Evolutionary conservation across 1,140 invertebrate species (phyloP).

Genomic region (Heterodera schachtii): DNA sequence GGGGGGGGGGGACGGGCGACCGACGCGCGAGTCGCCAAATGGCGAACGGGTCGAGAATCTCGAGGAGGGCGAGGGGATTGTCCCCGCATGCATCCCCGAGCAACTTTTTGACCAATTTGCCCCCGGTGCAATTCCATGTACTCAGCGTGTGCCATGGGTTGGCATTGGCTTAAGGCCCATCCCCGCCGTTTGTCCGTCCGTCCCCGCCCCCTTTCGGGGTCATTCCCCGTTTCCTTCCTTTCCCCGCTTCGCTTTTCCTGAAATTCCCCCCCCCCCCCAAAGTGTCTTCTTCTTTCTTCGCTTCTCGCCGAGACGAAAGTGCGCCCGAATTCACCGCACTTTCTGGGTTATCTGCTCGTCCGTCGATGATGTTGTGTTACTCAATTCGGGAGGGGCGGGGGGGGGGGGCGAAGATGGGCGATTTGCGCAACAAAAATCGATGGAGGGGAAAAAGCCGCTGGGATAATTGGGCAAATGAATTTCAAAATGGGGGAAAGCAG

Average conservation of each 20-base stretch:
- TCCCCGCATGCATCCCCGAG: not conserved
- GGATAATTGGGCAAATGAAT: not conserved
- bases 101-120: too few relatives aligned
- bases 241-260: not conserved
- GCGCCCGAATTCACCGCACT: not conserved
- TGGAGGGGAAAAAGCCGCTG: not conserved
- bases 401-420: not conserved
- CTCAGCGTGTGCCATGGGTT: too few relatives aligned
- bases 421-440: slow-evolving; percentile 2
- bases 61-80: not conserved
- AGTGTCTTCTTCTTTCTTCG: not conserved
- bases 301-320: not conserved
- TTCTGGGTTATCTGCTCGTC: not conserved
- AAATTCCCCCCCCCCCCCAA: not conserved
- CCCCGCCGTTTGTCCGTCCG: not conserved
- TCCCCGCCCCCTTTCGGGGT: not conserved
- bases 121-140: too few relatives aligned
- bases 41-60: not conserved
- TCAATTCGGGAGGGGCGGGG: not conserved
- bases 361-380: not conserved
- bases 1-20: not conserved
- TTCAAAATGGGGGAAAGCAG: not conserved
- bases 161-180: not conserved
- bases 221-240: too few relatives aligned
- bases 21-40: not conserved